Evolutionary conservation across 2,888 invertebrate genomes (phyloP).

Genomic region (Apamea monoglypha): DNA sequence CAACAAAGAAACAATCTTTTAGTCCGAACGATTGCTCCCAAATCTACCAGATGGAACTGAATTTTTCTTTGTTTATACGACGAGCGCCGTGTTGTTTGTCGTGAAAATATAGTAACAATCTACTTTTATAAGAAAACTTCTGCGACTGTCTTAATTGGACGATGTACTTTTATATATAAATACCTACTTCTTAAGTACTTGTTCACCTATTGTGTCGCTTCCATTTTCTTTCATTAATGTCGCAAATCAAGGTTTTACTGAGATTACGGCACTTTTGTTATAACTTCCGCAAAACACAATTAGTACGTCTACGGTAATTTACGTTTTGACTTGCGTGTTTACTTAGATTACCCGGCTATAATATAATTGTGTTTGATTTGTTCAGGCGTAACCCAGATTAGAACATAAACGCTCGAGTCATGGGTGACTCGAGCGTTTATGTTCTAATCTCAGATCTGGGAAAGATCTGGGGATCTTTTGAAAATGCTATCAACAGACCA

Average conservation of each 20-base stretch:
- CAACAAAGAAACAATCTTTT: constrained; percentile 68
- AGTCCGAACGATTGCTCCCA: constrained; percentile 67
- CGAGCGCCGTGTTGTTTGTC: constrained; percentile 64
- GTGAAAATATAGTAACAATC: constrained; percentile 67
- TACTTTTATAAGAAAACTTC: constrained; percentile 68
- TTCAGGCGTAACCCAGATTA: not conserved
- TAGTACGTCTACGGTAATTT: not conserved
- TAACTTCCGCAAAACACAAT: constrained; percentile 18
- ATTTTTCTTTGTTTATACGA: constrained; percentile 67
- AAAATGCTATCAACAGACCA: not conserved
- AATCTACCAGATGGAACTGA: constrained; percentile 67
- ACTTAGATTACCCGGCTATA: not conserved
- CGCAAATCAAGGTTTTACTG: constrained; percentile 38
- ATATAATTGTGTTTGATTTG: not conserved
- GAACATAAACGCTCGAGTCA: not conserved
- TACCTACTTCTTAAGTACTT: constrained; percentile 35
- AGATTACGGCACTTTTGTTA: constrained; percentile 19
- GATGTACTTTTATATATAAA: constrained; percentile 41
- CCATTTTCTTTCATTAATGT: constrained; percentile 19
- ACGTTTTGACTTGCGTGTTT: constrained; percentile 5
- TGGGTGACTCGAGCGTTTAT: no score
- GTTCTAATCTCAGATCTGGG: not conserved
- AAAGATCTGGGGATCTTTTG: not conserved
- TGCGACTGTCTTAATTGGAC: constrained; percentile 67
- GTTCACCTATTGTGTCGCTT: constrained; percentile 3